These are phyloP conservation scores for Gnathonemus echidnorhynchus DNA, from an alignment of 2,113 vertebrate genomes.

Conservation along the genomic window DNA sequence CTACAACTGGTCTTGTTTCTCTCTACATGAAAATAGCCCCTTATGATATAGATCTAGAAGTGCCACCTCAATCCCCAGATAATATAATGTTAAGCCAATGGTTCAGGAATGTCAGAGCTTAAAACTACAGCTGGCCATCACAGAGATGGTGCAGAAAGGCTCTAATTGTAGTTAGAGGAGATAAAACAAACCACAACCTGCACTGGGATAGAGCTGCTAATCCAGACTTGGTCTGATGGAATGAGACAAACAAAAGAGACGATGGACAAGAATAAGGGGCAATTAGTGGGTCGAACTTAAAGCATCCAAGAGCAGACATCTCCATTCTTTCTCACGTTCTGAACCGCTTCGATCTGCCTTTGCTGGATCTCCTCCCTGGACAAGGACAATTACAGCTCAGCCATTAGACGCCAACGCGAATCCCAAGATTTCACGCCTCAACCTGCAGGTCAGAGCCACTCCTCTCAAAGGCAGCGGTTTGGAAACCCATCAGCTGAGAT, in stretches of 20 bases:
- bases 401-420: conserved; percentile 59
- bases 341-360: neutral
- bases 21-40: neutral
- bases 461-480: neutral
- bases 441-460: conserved; percentile 9
- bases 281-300: conserved; percentile 69
- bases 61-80: neutral
- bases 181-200: neutral
- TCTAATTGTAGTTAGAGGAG: neutral
- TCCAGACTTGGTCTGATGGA: neutral
- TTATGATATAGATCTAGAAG: neutral
- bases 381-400: conserved; percentile 38
- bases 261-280: conserved; percentile 36
- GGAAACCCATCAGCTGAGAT: neutral
- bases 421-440: conserved; percentile 43
- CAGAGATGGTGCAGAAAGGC: neutral
- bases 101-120: neutral
- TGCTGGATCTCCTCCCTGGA: conserved; percentile 28
- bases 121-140: neutral
- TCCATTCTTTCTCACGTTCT: conserved; percentile 41
- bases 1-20: neutral
- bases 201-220: neutral
- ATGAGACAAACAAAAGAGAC: conserved; percentile 6
- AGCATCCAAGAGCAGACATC: conserved; percentile 60
- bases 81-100: neutral